These are phyloP conservation scores for Colaptes auratus DNA, from an alignment of 2,113 vertebrate species.

Conservation along the genomic window DNA sequence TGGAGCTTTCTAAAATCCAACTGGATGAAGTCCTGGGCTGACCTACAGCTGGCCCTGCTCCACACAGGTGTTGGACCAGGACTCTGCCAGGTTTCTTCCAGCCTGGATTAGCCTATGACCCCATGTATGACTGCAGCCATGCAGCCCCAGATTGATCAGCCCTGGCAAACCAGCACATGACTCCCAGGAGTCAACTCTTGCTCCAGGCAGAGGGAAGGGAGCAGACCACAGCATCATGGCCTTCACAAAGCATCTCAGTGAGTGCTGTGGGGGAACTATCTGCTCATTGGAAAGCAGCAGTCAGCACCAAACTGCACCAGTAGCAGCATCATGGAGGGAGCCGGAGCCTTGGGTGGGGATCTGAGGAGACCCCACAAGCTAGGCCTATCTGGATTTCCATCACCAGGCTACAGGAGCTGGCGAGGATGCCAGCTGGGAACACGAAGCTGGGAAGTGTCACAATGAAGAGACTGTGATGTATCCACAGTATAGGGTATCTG, in stretches of 20 bases:
- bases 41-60: background rate
- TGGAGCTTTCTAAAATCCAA: background rate
- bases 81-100: background rate
- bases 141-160: background rate
- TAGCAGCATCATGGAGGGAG: background rate
- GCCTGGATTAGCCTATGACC: background rate
- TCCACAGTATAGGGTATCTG: background rate
- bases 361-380: background rate
- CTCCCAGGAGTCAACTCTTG: background rate
- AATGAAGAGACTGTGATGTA: accelerated
- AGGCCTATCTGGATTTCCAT: background rate
- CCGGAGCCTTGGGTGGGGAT: background rate
- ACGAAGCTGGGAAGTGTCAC: background rate
- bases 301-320: background rate
- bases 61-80: accelerated
- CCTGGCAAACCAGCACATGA: accelerated
- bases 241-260: background rate
- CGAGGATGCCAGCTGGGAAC: background rate
- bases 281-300: accelerated
- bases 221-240: background rate
- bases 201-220: background rate
- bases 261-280: background rate
- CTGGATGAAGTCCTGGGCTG: background rate
- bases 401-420: background rate
- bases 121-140: accelerated